Base-by-base conservation (phyloP, 2,113 vertebrate species). In the Megaceryle maxima region DNA sequence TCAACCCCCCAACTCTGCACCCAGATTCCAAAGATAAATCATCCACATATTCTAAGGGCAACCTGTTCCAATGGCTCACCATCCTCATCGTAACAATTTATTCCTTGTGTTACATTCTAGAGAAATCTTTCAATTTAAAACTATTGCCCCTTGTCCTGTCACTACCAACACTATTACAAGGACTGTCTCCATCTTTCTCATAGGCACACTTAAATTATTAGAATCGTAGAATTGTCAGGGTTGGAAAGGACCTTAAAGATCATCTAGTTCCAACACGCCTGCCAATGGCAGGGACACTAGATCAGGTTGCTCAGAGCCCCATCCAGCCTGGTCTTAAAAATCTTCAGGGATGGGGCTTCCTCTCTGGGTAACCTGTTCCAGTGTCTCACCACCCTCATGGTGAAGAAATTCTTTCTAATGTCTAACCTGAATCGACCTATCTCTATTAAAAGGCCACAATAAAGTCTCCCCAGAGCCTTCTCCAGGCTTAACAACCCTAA, bases 131-230 rank as follows among this genome's bases (percentile, higher is more conserved):
- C 35, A 44, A 4, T 44, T 68, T 84, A 44, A 84, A 84, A 22
- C 1, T 1, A 4, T 50, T 63, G 3, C 1, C 3, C 11, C 11
- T 56, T 56, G 31, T 17, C 16, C 17, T 35, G 6, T 62, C 22
- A 43, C 21, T 43, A 25, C 7, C 43, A 4, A 4, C 10, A 22
- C 20, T 25, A 1, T 0, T 13, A 39, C 29, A 76, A 62, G 29
- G 7, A 2, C 37, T 37, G 37, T 37, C 12, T 12, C 7, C 67
- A n/a, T 7, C 21, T 83, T 78, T 74, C 17, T 21, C 25, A 11
- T 21, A 39, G 12, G 5, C 2, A 2, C 2, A 2, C 9, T 60
- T 55, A 24, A 39, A 9, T 37, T 37, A 37, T 37, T 37, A 37
- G 37, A 37, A 37, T 37, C 37, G 8, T 37, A 37, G 37, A 37